Percentiles rank a stretch among this genome's conserved stretches.
These are phyloP conservation scores for Acanthoscelides obtectus DNA, from an alignment of 2,888 invertebrate species.

Conservation along the genomic window DNA sequence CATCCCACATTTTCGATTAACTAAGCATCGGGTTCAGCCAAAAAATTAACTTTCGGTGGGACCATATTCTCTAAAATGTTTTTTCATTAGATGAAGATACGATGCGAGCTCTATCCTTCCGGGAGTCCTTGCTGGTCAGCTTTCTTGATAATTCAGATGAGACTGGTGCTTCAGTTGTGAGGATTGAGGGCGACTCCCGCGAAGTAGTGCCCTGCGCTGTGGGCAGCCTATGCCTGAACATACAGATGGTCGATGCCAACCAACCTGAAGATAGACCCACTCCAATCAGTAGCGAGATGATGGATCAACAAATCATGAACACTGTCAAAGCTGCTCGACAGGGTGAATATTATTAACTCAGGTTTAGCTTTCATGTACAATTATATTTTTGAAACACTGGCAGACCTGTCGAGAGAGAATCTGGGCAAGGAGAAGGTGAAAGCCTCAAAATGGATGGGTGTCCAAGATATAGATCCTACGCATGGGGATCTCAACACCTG, in stretches of 20 bases:
- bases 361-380: too few species aligned
- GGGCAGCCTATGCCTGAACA: conserved; percentile 46
- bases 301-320: conserved; percentile 20
- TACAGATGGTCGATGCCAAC: conserved; percentile 45
- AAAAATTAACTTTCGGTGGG: conserved; percentile 17
- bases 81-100: conserved; percentile 49
- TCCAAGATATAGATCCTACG: too few species aligned
- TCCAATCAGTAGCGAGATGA: conserved; percentile 4
- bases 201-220: conserved; percentile 30
- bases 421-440: too few species aligned
- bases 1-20: conserved; percentile 5
- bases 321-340: conserved; percentile 22
- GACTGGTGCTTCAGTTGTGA: conserved; percentile 25
- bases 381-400: too few species aligned
- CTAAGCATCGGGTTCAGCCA: too few species aligned
- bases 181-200: conserved; percentile 4
- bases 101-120: conserved; percentile 52
- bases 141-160: conserved; percentile 41
- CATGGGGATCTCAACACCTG: too few species aligned
- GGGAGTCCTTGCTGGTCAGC: conserved; percentile 54
- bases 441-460: too few species aligned
- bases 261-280: conserved; percentile 20
- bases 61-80: conserved; percentile 12
- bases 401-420: too few species aligned
- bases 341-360: too few species aligned